A percentile compares a stretch with the other conserved stretches of the same genome.
phyloP scores from a whole-genome alignment of 2,797 vertebrate species.

The Aeoliscus strigatus region DNA sequence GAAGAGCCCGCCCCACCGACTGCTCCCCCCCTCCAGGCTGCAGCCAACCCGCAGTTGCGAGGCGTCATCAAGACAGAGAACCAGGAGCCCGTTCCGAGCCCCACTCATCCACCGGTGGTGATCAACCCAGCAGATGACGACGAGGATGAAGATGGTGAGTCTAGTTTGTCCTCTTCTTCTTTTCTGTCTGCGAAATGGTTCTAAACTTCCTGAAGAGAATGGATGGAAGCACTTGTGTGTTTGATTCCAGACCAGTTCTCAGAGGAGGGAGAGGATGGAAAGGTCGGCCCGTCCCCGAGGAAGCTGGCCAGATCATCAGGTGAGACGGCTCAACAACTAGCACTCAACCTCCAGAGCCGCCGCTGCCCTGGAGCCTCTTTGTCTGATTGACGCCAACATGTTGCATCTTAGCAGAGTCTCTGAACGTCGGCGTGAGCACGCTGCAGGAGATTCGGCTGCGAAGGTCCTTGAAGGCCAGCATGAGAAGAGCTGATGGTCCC shows the following conservation, averaged over 20 bases:
- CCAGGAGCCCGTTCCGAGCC: constrained; percentile 91
- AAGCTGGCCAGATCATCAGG: constrained; percentile 80
- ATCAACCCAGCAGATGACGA: constrained; percentile 96
- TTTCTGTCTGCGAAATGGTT: neutral
- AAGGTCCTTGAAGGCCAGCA: constrained; percentile 86
- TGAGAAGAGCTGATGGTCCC: constrained; percentile 75
- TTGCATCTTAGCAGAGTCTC: constrained; percentile 63
- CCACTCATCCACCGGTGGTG: constrained; percentile 93
- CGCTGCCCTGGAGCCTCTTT: too few species aligned
- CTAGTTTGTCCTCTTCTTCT: neutral
- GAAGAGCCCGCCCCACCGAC: constrained; percentile 74
- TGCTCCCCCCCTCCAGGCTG: constrained; percentile 69
- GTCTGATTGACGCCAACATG: neutral
- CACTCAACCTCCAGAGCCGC: too few species aligned
- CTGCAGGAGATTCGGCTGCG: constrained; percentile 87
- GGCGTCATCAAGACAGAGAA: constrained; percentile 88
- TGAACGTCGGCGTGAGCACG: constrained; percentile 93
- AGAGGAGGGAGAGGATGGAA: constrained; percentile 90
- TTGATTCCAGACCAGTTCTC: constrained; percentile 86
- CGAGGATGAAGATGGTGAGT: constrained; percentile 87
- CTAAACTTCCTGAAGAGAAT: neutral
- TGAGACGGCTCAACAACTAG: constrained; percentile 50
- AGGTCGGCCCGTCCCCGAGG: constrained; percentile 64
- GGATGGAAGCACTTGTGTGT: neutral
- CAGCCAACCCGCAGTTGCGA: constrained; percentile 83